Evolutionary conservation across 2,113 vertebrate species (phyloP).

Genomic region (Poeciliopsis occidentalis): DNA sequence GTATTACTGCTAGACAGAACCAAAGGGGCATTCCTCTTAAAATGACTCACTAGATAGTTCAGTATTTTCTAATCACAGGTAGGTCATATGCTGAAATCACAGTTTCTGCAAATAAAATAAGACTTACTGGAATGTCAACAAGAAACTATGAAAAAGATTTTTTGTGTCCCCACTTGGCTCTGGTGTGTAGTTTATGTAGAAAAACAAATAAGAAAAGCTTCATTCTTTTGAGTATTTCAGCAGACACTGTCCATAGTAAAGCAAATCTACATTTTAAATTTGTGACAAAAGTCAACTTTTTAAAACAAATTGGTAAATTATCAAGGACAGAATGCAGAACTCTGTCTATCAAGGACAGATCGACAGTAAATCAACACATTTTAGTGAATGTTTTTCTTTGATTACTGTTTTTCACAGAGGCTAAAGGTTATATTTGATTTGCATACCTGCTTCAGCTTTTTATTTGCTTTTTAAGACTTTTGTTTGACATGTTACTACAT

Average conservation of each 20-base stretch:
- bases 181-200: neutral
- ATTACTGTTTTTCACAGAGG: neutral
- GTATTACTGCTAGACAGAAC: too few species aligned
- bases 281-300: too few species aligned
- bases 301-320: too few species aligned
- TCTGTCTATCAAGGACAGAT: too few species aligned
- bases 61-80: too few species aligned
- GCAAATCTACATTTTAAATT: neutral
- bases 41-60: too few species aligned
- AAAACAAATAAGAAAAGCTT: neutral
- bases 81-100: neutral
- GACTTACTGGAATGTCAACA: neutral
- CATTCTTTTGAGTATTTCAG: too few species aligned
- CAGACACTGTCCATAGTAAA: neutral
- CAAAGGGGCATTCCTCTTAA: too few species aligned
- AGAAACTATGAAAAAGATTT: neutral
- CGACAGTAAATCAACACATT: too few species aligned
- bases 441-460: neutral
- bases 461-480: slow-evolving; percentile 1
- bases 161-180: too few species aligned
- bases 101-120: neutral
- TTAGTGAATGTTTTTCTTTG: too few species aligned
- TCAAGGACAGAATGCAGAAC: too few species aligned
- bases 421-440: neutral
- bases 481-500: neutral